Evolutionary conservation across 1,140 invertebrate species (phyloP).

Genomic region (Notospermus geniculatus): DNA sequence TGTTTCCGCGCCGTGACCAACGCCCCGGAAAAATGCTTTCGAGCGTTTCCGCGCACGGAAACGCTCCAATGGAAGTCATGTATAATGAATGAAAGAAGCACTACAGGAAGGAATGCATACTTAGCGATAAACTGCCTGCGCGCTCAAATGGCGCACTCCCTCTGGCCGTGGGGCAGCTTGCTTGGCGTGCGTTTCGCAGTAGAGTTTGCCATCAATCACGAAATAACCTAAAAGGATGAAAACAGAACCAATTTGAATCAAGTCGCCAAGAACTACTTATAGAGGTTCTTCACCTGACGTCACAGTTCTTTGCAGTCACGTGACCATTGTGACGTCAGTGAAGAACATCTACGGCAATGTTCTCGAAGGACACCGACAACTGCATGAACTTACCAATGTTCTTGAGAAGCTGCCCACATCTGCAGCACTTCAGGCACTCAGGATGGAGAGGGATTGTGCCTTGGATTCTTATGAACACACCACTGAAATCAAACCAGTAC

Average conservation of each 20-base stretch:
- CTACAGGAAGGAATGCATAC: too few relatives aligned
- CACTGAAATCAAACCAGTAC: slow-evolving; percentile 62
- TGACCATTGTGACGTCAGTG: neutral
- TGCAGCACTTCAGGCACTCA: slow-evolving; percentile 95
- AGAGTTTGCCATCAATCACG: slow-evolving; percentile 92
- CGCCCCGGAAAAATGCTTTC: too few relatives aligned
- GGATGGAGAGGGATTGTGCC: slow-evolving; percentile 88
- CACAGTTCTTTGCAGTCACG: neutral
- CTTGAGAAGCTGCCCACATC: slow-evolving; percentile 90
- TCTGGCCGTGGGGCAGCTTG: slow-evolving; percentile 16
- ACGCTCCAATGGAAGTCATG: too few relatives aligned
- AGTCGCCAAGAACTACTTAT: too few relatives aligned
- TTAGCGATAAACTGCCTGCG: too few relatives aligned
- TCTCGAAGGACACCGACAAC: too few relatives aligned
- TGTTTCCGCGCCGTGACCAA: too few relatives aligned
- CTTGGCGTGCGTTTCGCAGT: slow-evolving; percentile 91
- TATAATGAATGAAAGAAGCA: too few relatives aligned
- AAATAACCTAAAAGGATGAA: slow-evolving; percentile 70
- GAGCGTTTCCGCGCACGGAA: too few relatives aligned
- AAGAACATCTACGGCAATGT: too few relatives aligned
- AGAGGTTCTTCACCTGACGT: neutral
- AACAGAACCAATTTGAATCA: neutral
- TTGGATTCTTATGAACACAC: slow-evolving; percentile 93
- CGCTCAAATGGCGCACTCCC: too few relatives aligned
- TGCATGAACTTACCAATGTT: slow-evolving; percentile 66